These are phyloP conservation scores for Perizoma flavofasciatum DNA, from an alignment of 2,888 invertebrate species.

Conservation along the genomic window DNA sequence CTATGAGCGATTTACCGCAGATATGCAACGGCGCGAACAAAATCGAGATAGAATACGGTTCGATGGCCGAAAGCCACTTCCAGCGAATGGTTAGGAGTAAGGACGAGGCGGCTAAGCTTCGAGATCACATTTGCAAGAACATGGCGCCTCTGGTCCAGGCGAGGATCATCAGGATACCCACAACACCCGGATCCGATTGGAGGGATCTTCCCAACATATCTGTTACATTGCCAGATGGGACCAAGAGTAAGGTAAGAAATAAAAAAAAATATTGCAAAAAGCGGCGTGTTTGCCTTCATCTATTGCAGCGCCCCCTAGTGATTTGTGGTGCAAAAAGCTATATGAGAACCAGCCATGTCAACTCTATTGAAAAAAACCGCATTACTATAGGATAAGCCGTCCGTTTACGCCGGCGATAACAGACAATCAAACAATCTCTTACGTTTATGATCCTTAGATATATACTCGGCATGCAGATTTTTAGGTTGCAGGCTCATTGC, in stretches of 20 bases:
- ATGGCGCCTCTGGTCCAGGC: constrained; percentile 92
- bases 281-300: no score
- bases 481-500: no score
- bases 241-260: constrained; percentile 78
- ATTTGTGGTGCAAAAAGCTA: no score
- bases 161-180: constrained; percentile 90
- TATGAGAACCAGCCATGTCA: no score
- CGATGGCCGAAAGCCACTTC: constrained; percentile 89
- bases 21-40: constrained; percentile 88
- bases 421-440: no score
- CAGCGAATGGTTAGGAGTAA: constrained; percentile 87
- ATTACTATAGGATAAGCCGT: no score
- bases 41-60: constrained; percentile 88
- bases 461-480: no score
- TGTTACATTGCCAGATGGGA: constrained; percentile 88
- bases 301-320: no score
- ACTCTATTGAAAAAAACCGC: no score
- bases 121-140: constrained; percentile 93
- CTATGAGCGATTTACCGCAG: constrained; percentile 91
- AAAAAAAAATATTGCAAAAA: no score
- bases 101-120: constrained; percentile 81
- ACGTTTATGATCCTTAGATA: no score
- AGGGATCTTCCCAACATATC: constrained; percentile 92
- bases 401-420: no score
- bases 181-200: constrained; percentile 92